Base-by-base conservation (phyloP, 2,113 vertebrate genomes). In the Oostethus manadensis region DNA sequence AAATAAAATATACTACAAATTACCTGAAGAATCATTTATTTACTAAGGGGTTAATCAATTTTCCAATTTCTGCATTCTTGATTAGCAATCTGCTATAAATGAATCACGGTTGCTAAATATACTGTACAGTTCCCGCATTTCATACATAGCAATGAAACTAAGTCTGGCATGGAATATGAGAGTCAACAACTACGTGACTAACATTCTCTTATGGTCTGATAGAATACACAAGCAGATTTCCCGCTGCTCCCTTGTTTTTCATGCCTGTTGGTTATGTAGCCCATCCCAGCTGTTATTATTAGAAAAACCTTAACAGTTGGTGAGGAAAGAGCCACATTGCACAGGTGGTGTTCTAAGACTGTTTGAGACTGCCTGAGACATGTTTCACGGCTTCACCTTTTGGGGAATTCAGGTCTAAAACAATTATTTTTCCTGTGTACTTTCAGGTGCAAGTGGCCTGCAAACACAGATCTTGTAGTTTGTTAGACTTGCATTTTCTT, bases 211-310 rank as follows among this genome's bases (percentile, higher is more conserved):
- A 58, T 63, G 71, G 73, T 65, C 55, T 69, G 72, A 70, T 59
- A 73, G 62, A 76, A 77, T 77, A 84, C 65, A 82, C 76, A 87
- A 77, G 63, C 64, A 73, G 71, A 79, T 85, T 88, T 76, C 74
- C 71, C 79, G 60, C 46, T 43, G 55, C 64, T 79, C 65, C 66
- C 78, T 76, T 79, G 78, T 84, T 77, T 70, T 71, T 70, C 55
- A 56, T 76, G 73, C 74, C 83, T 73, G 66, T 73, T 60, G 78
- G 80, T 74, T 73, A 73, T 68, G 66, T 68, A 63, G 58, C 59
- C 70, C 68, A 74, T 65, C 69, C 61, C 73, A 66, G 69, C 73
- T 71, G 84, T 74, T 88, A 88, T 88, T 86, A 87, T 88, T 90
- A 87, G 83, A 81, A 64, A 57, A 35, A 47, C 56, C 53, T 77